A percentile compares a stretch with the other conserved stretches of the same genome.
Evolutionary conservation across 1,140 invertebrate genomes (phyloP).

Genomic region (Leguminivora glycinivorella): DNA sequence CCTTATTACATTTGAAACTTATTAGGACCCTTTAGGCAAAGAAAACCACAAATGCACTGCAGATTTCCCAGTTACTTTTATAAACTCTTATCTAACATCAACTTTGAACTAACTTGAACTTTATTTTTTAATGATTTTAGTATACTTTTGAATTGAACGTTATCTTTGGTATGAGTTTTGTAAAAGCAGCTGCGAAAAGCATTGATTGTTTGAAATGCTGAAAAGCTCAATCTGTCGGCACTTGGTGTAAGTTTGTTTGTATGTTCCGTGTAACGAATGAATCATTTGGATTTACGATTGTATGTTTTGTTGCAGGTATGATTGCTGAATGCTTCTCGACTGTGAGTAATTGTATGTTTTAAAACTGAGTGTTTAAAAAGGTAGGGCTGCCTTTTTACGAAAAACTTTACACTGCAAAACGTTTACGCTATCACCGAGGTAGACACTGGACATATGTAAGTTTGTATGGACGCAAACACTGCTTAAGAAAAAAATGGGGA

Average conservation of each 20-base stretch:
- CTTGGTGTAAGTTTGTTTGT: neutral
- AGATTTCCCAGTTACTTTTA: conserved; percentile 6
- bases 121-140: neutral
- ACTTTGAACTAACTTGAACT: neutral
- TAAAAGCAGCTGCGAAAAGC: neutral
- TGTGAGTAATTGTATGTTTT: neutral
- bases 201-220: conserved; percentile 11
- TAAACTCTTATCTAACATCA: neutral
- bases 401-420: too few species aligned
- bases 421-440: too few species aligned
- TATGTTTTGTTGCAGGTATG: conserved; percentile 44
- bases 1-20: too few species aligned
- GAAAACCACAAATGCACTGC: too few species aligned
- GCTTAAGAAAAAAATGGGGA: too few species aligned
- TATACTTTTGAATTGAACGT: neutral
- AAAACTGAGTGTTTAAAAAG: neutral
- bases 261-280: conserved; percentile 12
- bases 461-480: too few species aligned
- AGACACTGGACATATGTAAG: too few species aligned
- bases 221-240: conserved; percentile 11
- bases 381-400: neutral
- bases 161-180: neutral
- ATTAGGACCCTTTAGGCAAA: too few species aligned
- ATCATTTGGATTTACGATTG: conserved; percentile 24
- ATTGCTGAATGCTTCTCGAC: conserved; percentile 29